Base-by-base conservation (phyloP, 2,888 invertebrate genomes). In the Meliscaeva auricollis region DNA sequence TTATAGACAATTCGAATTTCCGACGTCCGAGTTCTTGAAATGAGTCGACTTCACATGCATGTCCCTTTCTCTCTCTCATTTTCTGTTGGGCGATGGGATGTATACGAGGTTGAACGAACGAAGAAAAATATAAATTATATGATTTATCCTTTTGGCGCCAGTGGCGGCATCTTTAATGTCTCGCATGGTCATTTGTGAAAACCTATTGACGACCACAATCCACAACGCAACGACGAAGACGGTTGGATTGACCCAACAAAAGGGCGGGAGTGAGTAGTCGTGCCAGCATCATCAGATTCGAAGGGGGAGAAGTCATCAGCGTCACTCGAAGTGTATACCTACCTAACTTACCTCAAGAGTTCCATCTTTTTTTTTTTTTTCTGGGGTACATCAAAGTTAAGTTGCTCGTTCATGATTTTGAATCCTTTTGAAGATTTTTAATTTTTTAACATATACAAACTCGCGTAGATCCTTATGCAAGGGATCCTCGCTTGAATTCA, bases 131-230 rank as follows among this genome's bases (percentile, higher is more conserved):
- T 85, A 85, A 85, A 81, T 80, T 80, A 80, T 73, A 85, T 85
- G 85, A 85, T 85, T 85, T 85, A 85, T 85, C 85, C 85, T 85
- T 85, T 85, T 80, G 85, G 85, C 85, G 85, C 85, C 85, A 85
- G 80, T 85, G 80, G 80, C 85, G 85, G 85, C 64, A 58, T 76
- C 85, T 85, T 85, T 85, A 64, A 85, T 76, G 85, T 85, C 80
- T 76, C 80, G 73, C 44, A 38, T 48, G 80, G 76, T 85, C 85
- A 85, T 80, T 80, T 80, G 80, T 85, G 58, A 73, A 85, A 80
- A 85, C 81, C 64, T 69, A 60, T 64, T 60, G 50, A 44, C 60
- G 38, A 26, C 26, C 15, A 50, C 48, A 13, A 46, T n/a, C n/a
- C n/a, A n/a, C 26, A 44, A 52, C 35, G 77, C n/a, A n/a, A 77